These are phyloP conservation scores for Nycteola revayana DNA, from an alignment of 2,888 invertebrate genomes.

Conservation along the genomic window DNA sequence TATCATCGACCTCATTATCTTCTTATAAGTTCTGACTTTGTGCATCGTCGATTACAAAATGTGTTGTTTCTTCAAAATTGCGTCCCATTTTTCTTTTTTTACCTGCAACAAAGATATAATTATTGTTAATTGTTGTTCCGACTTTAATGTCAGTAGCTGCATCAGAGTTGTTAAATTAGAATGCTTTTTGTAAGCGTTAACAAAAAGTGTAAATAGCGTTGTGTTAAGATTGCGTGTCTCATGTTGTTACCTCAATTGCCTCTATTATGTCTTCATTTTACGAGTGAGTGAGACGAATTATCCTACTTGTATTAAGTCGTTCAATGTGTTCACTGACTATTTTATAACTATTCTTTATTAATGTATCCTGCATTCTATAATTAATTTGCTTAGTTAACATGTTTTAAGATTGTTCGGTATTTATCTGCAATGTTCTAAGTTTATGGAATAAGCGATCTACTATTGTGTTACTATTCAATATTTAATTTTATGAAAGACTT, in stretches of 20 bases:
- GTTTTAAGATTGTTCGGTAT: too few relatives aligned
- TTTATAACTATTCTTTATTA: slow-evolving; percentile 4
- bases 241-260: slow-evolving; percentile 52
- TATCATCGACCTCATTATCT: slow-evolving; percentile 45
- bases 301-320: slow-evolving; percentile 26
- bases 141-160: slow-evolving; percentile 46
- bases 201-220: slow-evolving; percentile 44
- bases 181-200: slow-evolving; percentile 38
- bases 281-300: slow-evolving; percentile 42
- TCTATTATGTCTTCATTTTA: slow-evolving; percentile 62
- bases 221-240: slow-evolving; percentile 47
- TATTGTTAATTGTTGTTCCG: slow-evolving; percentile 42
- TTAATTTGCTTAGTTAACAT: too few relatives aligned
- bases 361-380: too few relatives aligned
- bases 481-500: too few relatives aligned
- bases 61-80: slow-evolving; percentile 23
- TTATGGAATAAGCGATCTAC: too few relatives aligned
- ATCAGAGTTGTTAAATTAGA: slow-evolving; percentile 43
- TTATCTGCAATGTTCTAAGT: too few relatives aligned
- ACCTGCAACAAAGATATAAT: slow-evolving; percentile 66
- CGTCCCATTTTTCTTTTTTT: slow-evolving; percentile 38
- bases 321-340: slow-evolving; percentile 24
- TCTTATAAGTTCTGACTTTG: slow-evolving; percentile 40
- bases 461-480: too few relatives aligned
- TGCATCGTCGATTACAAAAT: slow-evolving; percentile 37